These are phyloP conservation scores for Doris montereyensis DNA, from an alignment of 2,888 invertebrate species.

Conservation along the genomic window DNA sequence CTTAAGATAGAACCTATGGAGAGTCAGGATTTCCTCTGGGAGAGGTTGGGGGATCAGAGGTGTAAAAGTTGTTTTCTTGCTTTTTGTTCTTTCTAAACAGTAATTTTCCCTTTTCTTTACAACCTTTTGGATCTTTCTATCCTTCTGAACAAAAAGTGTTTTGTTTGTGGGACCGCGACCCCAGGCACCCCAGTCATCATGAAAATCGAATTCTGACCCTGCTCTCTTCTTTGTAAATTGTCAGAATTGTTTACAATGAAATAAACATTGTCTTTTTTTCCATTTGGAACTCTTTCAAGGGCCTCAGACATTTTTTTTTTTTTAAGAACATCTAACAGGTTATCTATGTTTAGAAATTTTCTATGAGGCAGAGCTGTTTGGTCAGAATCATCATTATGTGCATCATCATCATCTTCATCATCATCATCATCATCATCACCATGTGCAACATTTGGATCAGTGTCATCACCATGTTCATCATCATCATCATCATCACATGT, in stretches of 20 bases:
- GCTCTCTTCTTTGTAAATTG: background rate
- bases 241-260: background rate
- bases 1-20: background rate
- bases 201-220: background rate
- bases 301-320: background rate
- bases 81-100: background rate
- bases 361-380: background rate
- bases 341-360: background rate
- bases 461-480: background rate
- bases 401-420: background rate
- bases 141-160: background rate
- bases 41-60: background rate
- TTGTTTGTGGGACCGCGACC: background rate
- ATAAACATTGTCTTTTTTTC: background rate
- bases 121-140: background rate
- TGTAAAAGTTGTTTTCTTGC: background rate
- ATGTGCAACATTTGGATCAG: background rate
- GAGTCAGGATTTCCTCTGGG: background rate
- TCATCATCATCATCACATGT: background rate
- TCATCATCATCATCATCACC: background rate
- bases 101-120: background rate
- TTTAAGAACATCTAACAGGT: background rate
- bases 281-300: background rate
- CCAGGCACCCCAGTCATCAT: background rate
- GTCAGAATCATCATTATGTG: background rate